Percentiles rank a stretch among this genome's conserved stretches.
These are phyloP conservation scores for Ligdia adustata DNA, from an alignment of 2,888 invertebrate genomes.

Conservation along the genomic window DNA sequence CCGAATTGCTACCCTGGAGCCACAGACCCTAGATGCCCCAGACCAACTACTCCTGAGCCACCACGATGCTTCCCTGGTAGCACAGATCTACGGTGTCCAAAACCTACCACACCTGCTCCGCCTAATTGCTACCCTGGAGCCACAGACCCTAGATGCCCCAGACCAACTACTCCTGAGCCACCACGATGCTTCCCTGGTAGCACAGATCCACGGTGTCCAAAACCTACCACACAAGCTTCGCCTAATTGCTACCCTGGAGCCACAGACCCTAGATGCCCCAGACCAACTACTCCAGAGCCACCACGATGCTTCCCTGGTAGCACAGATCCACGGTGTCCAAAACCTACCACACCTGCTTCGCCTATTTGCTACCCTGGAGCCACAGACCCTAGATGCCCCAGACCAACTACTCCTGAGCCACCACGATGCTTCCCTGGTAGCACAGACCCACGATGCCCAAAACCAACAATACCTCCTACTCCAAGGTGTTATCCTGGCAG, in stretches of 20 bases:
- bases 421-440: conserved; percentile 47
- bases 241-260: conserved; percentile 46
- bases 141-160: conserved; percentile 33
- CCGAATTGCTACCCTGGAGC: conserved; percentile 55
- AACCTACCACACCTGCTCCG: conserved; percentile 24
- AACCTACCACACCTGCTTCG: conserved; percentile 37
- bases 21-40: conserved; percentile 40
- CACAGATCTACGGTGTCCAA: conserved; percentile 30
- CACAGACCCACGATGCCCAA: conserved; percentile 35
- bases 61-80: conserved; percentile 41
- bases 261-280: conserved; percentile 32
- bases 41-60: conserved; percentile 38
- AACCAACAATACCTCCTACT: conserved; percentile 29
- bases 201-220: conserved; percentile 29
- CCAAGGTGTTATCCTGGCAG: conserved; percentile 41
- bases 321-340: conserved; percentile 37
- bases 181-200: conserved; percentile 43
- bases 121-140: conserved; percentile 32
- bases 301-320: conserved; percentile 41
- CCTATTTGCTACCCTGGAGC: conserved; percentile 48
- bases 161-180: conserved; percentile 34
- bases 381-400: conserved; percentile 47
- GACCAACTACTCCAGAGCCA: conserved; percentile 24
- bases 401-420: conserved; percentile 26
- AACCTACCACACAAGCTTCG: conserved; percentile 21